Evolutionary conservation across 2,888 invertebrate genomes (phyloP), one percentile per base, ranked within the genome.

Genomic region (Zeuzera pyrina): DNA sequence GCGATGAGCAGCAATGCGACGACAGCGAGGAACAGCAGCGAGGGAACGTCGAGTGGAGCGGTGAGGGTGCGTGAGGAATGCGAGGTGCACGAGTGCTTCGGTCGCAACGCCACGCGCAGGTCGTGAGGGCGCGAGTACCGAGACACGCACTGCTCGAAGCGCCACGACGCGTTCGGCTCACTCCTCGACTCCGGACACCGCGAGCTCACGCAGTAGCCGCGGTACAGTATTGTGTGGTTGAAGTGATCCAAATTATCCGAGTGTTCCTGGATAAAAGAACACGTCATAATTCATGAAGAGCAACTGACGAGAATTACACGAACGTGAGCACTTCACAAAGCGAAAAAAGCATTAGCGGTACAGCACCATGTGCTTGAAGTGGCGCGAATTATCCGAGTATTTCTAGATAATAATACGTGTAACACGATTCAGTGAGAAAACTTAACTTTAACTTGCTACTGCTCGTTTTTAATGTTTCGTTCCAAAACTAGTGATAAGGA

Each of bases 61-160:
- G 33, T 39, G n/a, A n/a, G n/a, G n/a, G n/a, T n/a, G n/a, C n/a
- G n/a, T n/a, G n/a, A n/a, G n/a, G n/a, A n/a, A n/a, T n/a, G n/a
- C n/a, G n/a, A n/a, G 1, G 58, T 51, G 50, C 73, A 73, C 46
- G 63, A 64, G 25, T 50, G 45, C 13, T 64, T 42, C 16, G 37
- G 39, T 1, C 49, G 29, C 2, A 68, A 42, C 0, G 42, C 25
- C 0, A 59, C 44, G 2, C 42, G 49, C 16, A 68, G 46, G 1
- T 47, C 51, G 1, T 45, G 47, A 12, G 42, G 38, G 1, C 48
- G 38, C 1, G 60, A 60, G 54, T 60, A 58, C 3, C 41, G 46
- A 10, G 50, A 36, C 3, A 52, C 43, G 35, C 52, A 52, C 8
- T 41, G 36, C 12, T 42, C 39, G 35, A 49, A 52, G 13, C 36